phyloP scores from a whole-genome alignment of 2,113 vertebrate species.

The Willisornis vidua region DNA sequence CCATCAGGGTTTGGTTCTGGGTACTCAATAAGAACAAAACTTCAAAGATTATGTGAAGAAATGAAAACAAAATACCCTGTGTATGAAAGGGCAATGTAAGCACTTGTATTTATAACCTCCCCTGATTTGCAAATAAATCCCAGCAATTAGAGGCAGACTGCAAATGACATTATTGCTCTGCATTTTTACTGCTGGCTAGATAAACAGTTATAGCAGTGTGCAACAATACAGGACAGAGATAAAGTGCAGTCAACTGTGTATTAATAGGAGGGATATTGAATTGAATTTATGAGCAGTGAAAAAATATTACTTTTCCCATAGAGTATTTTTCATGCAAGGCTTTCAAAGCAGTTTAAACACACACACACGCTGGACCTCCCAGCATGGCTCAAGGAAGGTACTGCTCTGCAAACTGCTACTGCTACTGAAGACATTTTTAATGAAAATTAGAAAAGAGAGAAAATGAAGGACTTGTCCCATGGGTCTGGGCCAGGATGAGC shows the following conservation, averaged over 20 bases:
- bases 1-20: not conserved
- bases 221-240: slow-evolving; percentile 25
- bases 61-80: not conserved
- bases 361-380: not conserved
- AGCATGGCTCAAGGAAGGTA: not conserved
- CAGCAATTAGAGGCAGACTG: slow-evolving; percentile 10
- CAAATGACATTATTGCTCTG: slow-evolving; percentile 13
- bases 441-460: not conserved
- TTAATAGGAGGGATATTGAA: not conserved
- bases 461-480: not conserved
- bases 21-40: not conserved
- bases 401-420: not conserved
- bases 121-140: slow-evolving; percentile 11
- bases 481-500: not conserved
- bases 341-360: not conserved
- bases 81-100: not conserved
- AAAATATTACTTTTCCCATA: not conserved
- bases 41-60: not conserved
- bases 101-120: not conserved
- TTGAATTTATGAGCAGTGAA: slow-evolving; percentile 14
- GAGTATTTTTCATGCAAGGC: slow-evolving; percentile 2
- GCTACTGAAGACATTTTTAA: not conserved
- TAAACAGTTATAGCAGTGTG: slow-evolving; percentile 12
- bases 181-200: slow-evolving; percentile 5
- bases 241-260: slow-evolving; percentile 46